Base-by-base conservation (phyloP, 1,140 invertebrate species). In the Cryptotermes secundus region DNA sequence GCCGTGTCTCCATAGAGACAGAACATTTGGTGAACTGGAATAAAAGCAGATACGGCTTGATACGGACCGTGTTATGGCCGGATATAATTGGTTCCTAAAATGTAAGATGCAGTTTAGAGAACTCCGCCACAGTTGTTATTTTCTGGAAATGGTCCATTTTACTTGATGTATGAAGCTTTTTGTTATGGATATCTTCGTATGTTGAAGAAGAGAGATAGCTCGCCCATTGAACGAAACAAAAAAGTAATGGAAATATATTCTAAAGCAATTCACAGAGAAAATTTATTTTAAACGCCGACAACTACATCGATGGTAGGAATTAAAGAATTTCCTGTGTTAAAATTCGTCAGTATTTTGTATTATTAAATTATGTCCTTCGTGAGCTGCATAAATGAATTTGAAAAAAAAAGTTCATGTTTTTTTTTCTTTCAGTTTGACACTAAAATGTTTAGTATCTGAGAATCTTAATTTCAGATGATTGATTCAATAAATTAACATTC, bases 11-110 rank as follows among this genome's bases (percentile, higher is more conserved):
- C 14, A 10, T 3, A 10, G 26, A 59, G 7, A 72, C 14, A 72
- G 16, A 72, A 7, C n/a, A 26, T 4, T n/a, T 6, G 2, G 26
- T 72, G n/a, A 31, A 16, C 9, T 72, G n/a, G 53, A 72, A 72
- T 16, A 72, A 72, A 72, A n/a, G 59, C 59, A 10, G 59, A 72
- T 72, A n/a, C 31, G 4, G 59, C 26, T 31, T 22, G 45, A 49
- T 49, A 19, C 19, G 14, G n/a, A 14, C 26, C 26, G 59, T 31
- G n/a, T 72, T 72, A 72, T 72, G 26, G n/a, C 59, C 26, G 31
- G n/a, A 31, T 72, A 72, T 72, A 72, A 72, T 31, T 72, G 59
- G 59, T 72, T 72, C n/a, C 59, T 72, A 72, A 72, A 72, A 72
- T 72, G 59, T 26, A 4, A n/a, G n/a, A 31, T 72, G 59, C 59